Evolutionary conservation across 2,888 invertebrate genomes (phyloP), one percentile per base, ranked within the genome.

Genomic region (Tribolium freemani): DNA sequence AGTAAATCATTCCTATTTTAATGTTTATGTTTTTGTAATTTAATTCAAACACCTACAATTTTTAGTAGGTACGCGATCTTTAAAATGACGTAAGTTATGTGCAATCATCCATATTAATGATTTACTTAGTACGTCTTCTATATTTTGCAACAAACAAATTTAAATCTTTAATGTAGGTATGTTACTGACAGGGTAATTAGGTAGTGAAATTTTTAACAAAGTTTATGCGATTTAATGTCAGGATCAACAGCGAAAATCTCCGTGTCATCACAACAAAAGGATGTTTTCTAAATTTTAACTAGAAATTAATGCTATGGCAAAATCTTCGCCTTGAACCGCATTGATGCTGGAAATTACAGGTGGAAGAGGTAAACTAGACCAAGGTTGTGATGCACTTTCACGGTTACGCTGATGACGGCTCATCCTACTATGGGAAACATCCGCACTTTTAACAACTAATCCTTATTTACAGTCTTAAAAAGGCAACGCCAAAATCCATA

Each of bases 331-430:
- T 70, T 72, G 69, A 71, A 68, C 69, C 63, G 74, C 46, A 67
- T 64, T 61, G 56, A 46, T 63, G 75, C 63, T 73, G 45, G 54
- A 20, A 46, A 66, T 75, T 75, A 68, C 75, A 76, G 75, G 75
- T 78, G 74, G 75, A 77, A 74, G 76, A 77, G 75, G 74, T 70
- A 79, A 26, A 75, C 77, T 79, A 73, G 78, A 76, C 77, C 78
- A 77, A 79, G 77, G 77, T 77, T 76, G 61, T 51, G 71, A 71
- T 76, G 75, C 76, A 79, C 78, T 77, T 77, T 78, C 78, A 78
- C 75, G 78, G 77, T 76, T 78, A 75, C 69, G 72, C 69, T 74
- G 75, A 72, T 74, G 75, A 21, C 3, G 21, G 69, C 68, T 73
- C 45, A 44, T 30, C 44, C 54, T 20, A 68, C 68, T 74, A 70